These are phyloP conservation scores for Epinephelus moara DNA, from an alignment of 2,113 vertebrate species.

Conservation along the genomic window DNA sequence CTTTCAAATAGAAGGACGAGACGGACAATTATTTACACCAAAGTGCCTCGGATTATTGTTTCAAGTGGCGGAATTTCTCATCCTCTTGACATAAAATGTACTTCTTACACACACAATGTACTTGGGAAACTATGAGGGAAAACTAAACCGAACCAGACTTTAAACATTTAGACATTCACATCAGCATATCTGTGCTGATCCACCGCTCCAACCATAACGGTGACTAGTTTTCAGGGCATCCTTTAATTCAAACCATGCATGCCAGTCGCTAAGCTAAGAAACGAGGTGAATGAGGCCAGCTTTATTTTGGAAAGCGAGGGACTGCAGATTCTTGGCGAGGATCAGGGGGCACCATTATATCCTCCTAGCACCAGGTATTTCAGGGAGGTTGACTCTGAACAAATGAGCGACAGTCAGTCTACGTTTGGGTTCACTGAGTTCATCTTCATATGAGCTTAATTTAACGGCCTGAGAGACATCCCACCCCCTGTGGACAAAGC, in stretches of 20 bases:
- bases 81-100: background rate
- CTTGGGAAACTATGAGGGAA: conserved; percentile 5
- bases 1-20: conserved; percentile 1
- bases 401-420: conserved; percentile 31
- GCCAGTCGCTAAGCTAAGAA: conserved; percentile 12
- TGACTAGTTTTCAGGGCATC: conserved; percentile 35
- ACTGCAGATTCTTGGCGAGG: background rate
- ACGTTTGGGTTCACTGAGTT: conserved; percentile 48
- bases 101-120: background rate
- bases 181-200: conserved; percentile 30
- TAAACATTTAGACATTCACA: conserved; percentile 24
- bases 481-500: conserved; percentile 13
- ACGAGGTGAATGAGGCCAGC: conserved; percentile 7
- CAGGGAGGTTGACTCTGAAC: conserved; percentile 39
- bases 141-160: conserved; percentile 1
- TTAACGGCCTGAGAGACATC: background rate
- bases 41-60: background rate
- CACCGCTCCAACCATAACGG: conserved; percentile 22
- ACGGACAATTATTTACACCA: background rate
- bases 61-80: background rate
- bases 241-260: conserved; percentile 31
- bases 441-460: conserved; percentile 23
- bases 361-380: conserved; percentile 38
- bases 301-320: conserved; percentile 20
- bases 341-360: conserved; percentile 28